Conservation (phyloP, 2,797 vertebrate species). For the Pseudocheirus occidentalis region DNA sequence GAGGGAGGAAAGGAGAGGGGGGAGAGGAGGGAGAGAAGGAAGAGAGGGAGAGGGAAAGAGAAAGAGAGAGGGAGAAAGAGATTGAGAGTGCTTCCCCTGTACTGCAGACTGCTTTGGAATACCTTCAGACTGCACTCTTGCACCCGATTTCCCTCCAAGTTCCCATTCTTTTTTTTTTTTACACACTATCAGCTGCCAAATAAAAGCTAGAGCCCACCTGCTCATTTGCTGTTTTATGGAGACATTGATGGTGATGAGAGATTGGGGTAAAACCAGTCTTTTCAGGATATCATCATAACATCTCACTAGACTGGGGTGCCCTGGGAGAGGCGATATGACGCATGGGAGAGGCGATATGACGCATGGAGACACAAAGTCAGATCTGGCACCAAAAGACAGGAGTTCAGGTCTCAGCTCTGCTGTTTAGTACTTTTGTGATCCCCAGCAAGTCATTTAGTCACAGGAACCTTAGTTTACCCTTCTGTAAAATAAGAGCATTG, state of each 20-base stretch:
- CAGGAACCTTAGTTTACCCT: neutral
- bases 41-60: too few relatives aligned
- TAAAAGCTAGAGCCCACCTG: neutral
- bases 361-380: neutral
- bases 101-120: neutral
- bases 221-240: neutral
- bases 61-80: neutral
- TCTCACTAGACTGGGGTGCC: neutral
- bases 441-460: neutral
- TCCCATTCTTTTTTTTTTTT: neutral
- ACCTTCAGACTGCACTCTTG: neutral
- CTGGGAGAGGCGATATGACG: neutral
- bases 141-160: neutral
- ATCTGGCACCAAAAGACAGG: neutral
- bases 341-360: neutral
- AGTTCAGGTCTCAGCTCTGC: neutral
- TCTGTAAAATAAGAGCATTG: neutral
- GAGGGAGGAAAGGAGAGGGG: too few relatives aligned
- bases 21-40: neutral
- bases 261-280: neutral
- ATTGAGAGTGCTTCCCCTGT: neutral
- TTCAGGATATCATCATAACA: neutral
- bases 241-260: neutral
- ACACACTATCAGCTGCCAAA: neutral
- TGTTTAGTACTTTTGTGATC: neutral